Percentiles rank a stretch among this genome's conserved stretches.
phyloP scores from a whole-genome alignment of 2,113 vertebrate genomes.

The Sander vitreus region DNA sequence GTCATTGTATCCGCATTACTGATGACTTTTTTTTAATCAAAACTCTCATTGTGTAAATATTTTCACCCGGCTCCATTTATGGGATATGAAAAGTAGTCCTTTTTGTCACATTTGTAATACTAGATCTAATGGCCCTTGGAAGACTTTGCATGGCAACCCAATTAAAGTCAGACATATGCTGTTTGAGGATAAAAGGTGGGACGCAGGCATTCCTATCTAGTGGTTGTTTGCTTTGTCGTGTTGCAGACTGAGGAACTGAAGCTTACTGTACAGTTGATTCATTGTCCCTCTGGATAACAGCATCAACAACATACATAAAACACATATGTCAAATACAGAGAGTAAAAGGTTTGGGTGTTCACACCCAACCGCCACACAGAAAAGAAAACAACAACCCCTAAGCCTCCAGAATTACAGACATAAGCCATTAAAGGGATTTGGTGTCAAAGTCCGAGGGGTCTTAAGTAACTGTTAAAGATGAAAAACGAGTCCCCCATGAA shows the following conservation, averaged over 20 bases:
- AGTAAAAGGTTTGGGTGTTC: background rate
- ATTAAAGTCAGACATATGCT: too few relatives aligned
- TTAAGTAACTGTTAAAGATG: slow-evolving; percentile 60
- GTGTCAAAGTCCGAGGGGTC: slow-evolving; percentile 75
- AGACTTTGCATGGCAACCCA: background rate
- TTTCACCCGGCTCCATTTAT: too few relatives aligned
- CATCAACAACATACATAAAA: background rate
- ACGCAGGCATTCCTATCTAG: too few relatives aligned
- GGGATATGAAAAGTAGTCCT: too few relatives aligned
- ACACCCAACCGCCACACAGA: background rate
- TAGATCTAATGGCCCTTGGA: too few relatives aligned
- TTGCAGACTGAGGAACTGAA: background rate
- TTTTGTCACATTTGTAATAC: background rate
- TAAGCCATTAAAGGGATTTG: slow-evolving; percentile 78
- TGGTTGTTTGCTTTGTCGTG: background rate
- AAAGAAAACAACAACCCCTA: slow-evolving; percentile 18
- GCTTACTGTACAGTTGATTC: background rate
- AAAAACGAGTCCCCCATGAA: slow-evolving; percentile 19
- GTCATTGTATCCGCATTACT: too few relatives aligned
- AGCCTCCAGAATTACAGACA: slow-evolving; percentile 73
- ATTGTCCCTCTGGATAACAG: background rate
- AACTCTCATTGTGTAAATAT: too few relatives aligned
- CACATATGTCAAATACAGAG: background rate
- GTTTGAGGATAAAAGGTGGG: background rate
- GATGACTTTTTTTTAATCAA: too few relatives aligned